Evolutionary conservation across 2,797 vertebrate species (phyloP), one percentile per base, ranked within the genome.

Genomic region (Trematomus bernacchii): DNA sequence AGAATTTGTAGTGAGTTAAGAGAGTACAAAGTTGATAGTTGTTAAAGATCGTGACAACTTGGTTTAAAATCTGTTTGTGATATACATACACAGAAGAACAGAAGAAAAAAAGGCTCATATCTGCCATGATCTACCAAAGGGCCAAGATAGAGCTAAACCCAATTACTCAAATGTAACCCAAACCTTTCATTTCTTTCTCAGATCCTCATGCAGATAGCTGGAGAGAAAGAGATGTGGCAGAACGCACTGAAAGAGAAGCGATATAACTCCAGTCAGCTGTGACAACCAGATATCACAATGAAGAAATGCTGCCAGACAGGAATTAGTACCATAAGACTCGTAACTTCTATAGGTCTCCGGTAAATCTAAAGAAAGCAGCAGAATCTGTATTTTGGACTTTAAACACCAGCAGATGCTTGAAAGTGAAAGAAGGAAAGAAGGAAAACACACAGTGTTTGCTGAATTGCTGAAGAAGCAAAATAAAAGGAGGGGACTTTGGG

Each of bases 391-490:
- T 37, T 81, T 66, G 57, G 68, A 64, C 46, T 73, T 23, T 2
- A 0, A 55, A 42, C 33, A 19, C 15, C 10, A 50, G 72, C 61
- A 70, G 58, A 40, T 0, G 9, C 57, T 60, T 69, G 48, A 64
- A 76, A 77, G 48, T 30, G 23, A 76, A 81, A 65, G 23, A 33
- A 42, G 60, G 75, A 84, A 88, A 83, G 59, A 43, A 66, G 73
- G 78, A 64, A 83, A 89, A 57, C 23, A 71, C 68, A 65, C 57
- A 15, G 55, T 68, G 46, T 77, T 70, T 71, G 64, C 74, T 66
- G 75, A 85, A 85, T 53, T 85, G 91, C 90, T 91, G 89, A 93
- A 73, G 77, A 87, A 72, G 90, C 89, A 89, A 78, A 87, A 89
- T 30, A 74, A 77, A 55, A 81, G 71, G 67, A 67, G 76, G 83